Base-by-base conservation (phyloP, 2,797 vertebrate genomes). In the Chaenodraco wilsoni region DNA sequence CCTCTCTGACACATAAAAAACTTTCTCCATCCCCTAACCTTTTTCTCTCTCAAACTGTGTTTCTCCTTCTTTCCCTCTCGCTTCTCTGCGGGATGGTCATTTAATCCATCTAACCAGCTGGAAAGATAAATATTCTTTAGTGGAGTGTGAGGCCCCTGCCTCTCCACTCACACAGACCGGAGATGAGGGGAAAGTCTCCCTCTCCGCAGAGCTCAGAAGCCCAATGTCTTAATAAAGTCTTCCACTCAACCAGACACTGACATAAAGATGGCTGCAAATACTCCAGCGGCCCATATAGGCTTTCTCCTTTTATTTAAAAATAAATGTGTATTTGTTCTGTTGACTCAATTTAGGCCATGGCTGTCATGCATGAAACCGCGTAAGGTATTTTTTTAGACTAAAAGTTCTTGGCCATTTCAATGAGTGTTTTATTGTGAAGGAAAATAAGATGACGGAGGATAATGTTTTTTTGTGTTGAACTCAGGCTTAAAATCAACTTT, bases 121-220 rank as follows among this genome's bases (percentile, higher is more conserved):
- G 92, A 93, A 94, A 94, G 91, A 93, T 91, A 94, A 93, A 94
- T 93, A 94, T 92, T 91, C 90, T 87, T 89, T 74, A 67, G 88
- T 83, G 85, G 85, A 89, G 91, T 87, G 87, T 85, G 90, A 89
- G 90, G 91, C 90, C 92, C 88, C 86, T 81, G 86, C 81, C 78
- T 88, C 89, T 91, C 83, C 73, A 67, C 87, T 89, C 89, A 88
- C 82, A 58, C 89, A 92, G 84, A 89, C 89, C 80, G 79, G 88
- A 92, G 88, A 91, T 87, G 89, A 87, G 89, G 87, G 81, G 82
- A 89, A 89, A 85, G 84, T 82, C 86, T 88, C 77, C 67, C 70
- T 87, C 86, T 88, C 71, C 65, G 55, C 65, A 41, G 72, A 81
- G 70, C 78, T 81, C 73, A 74, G 81, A 88, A 16, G 52, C 72